These are phyloP conservation scores for Pristionchus arcanus DNA, from an alignment of 2,888 invertebrate species.

Conservation along the genomic window DNA sequence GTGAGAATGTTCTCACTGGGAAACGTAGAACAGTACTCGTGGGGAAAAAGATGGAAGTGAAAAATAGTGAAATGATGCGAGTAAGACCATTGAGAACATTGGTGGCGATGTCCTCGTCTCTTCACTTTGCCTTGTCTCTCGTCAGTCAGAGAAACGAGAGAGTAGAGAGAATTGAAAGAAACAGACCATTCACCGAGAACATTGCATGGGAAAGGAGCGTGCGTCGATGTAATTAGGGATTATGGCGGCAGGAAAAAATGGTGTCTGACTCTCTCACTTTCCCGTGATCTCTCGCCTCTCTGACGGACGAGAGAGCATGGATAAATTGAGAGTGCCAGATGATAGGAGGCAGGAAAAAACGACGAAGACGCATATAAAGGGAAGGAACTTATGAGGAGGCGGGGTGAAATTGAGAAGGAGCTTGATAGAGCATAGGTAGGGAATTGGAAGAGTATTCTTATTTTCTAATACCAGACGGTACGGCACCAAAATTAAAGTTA, in stretches of 20 bases:
- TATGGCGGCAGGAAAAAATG: not conserved
- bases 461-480: no score
- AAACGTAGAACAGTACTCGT: no score
- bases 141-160: not conserved
- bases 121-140: not conserved
- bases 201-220: not conserved
- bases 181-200: not conserved
- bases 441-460: no score
- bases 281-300: no score
- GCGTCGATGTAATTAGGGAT: constrained; percentile 19
- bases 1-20: no score
- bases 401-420: no score
- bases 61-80: not conserved
- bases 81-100: not conserved
- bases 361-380: not conserved
- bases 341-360: not conserved
- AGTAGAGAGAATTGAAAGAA: not conserved
- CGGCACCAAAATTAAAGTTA: no score
- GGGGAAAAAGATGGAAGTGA: not conserved
- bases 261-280: no score
- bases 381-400: not conserved
- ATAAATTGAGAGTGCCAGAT: not conserved
- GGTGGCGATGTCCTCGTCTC: not conserved
- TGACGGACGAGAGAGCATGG: not conserved
- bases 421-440: no score